Conservation (phyloP, 2,113 vertebrate species). For the Daubentonia madagascariensis region DNA sequence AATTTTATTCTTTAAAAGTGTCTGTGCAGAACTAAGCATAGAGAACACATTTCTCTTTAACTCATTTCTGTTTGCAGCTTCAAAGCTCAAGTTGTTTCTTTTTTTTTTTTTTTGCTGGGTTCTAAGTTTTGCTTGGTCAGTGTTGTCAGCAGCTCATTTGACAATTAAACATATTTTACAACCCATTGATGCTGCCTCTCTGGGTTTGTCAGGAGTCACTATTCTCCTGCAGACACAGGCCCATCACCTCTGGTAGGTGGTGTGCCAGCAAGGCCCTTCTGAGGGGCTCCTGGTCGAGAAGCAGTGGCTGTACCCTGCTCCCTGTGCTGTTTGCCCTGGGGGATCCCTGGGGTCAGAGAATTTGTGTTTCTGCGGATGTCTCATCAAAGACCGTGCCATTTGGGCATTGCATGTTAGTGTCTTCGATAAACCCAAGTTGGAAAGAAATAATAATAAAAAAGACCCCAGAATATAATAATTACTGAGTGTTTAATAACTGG, state of each 20-base stretch:
- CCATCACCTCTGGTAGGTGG: neutral
- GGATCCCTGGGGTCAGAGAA: neutral
- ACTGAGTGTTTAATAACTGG: neutral
- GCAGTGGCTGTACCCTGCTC: neutral
- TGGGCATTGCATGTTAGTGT: neutral
- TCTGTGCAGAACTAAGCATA: neutral
- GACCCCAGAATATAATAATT: neutral
- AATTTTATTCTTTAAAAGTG: neutral
- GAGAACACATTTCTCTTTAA: neutral
- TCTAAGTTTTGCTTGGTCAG: neutral
- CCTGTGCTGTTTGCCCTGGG: fast-evolving
- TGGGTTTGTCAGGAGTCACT: neutral
- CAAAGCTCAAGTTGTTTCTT: neutral
- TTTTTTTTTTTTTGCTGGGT: constrained; percentile 34
- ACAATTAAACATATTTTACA: neutral
- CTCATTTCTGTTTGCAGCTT: neutral
- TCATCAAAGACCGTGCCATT: neutral
- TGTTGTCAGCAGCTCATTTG: constrained; percentile 2
- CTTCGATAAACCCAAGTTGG: neutral
- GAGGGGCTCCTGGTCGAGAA: neutral
- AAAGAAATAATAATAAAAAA: neutral
- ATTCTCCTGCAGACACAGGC: neutral
- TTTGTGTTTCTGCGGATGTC: neutral
- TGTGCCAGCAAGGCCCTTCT: fast-evolving
- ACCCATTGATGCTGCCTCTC: neutral